Evolutionary conservation across 2,888 invertebrate species (phyloP).

Genomic region (Timema podura): DNA sequence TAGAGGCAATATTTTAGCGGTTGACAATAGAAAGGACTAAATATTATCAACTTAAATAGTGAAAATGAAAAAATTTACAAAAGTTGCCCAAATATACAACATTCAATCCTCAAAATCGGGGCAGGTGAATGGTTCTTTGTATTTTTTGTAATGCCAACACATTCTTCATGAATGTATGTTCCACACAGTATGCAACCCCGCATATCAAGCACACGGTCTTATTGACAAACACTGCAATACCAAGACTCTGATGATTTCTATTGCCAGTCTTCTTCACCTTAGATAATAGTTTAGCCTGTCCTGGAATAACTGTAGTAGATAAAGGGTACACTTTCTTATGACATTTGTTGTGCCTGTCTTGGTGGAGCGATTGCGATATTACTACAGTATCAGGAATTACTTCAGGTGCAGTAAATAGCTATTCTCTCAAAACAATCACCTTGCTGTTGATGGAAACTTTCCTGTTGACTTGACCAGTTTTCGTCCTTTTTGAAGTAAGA

Average conservation of each 20-base stretch:
- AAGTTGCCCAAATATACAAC: neutral
- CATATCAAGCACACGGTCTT: too few species aligned
- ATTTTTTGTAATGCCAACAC: constrained; percentile 5
- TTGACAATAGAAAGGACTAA: neutral
- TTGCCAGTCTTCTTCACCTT: too few species aligned
- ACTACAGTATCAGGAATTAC: neutral
- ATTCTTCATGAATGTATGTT: too few species aligned
- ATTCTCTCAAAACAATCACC: constrained; percentile 4
- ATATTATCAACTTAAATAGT: neutral
- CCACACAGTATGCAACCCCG: too few species aligned
- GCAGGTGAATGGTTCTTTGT: neutral
- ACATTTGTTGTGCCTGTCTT: neutral
- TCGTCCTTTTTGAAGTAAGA: neutral
- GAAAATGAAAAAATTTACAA: neutral
- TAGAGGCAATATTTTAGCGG: too few species aligned
- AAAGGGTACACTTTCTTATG: neutral
- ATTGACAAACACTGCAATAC: too few species aligned
- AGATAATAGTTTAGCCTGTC: too few species aligned
- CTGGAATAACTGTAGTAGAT: constrained; percentile 5
- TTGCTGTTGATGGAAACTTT: constrained; percentile 13
- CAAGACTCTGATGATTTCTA: too few species aligned
- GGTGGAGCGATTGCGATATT: neutral
- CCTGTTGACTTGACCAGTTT: neutral
- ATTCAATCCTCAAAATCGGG: neutral
- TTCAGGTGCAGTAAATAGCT: neutral